Evolutionary conservation across 2,888 invertebrate species (phyloP).

Genomic region (Protophormia terraenovae): DNA sequence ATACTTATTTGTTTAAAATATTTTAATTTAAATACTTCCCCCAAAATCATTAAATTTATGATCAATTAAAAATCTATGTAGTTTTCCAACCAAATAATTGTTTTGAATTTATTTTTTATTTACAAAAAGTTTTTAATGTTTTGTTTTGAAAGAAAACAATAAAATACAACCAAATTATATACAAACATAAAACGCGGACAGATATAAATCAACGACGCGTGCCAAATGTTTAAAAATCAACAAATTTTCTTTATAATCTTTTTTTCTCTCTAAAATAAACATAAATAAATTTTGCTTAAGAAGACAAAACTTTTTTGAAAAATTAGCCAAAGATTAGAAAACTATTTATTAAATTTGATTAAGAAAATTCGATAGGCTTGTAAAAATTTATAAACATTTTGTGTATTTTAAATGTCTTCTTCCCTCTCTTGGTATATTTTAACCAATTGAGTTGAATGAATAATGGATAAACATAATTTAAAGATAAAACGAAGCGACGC

Average conservation of each 20-base stretch:
- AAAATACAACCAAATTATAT: neutral
- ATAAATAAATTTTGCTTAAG: slow-evolving; percentile 38
- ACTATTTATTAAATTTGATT: slow-evolving; percentile 40
- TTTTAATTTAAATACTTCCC: neutral
- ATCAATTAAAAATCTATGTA: neutral
- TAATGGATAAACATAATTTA: slow-evolving; percentile 42
- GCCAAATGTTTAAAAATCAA: slow-evolving; percentile 50
- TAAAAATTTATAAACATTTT: neutral
- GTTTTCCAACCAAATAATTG: slow-evolving; percentile 9
- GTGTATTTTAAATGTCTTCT: neutral
- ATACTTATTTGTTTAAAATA: neutral
- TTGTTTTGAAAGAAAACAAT: slow-evolving; percentile 23
- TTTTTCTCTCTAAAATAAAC: slow-evolving; percentile 1
- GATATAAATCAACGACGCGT: slow-evolving; percentile 63
- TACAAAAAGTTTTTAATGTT: slow-evolving; percentile 4
- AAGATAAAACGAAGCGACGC: slow-evolving; percentile 19
- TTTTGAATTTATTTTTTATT: neutral
- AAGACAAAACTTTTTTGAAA: slow-evolving; percentile 39
- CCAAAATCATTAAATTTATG: neutral
- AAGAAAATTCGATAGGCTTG: slow-evolving; percentile 25
- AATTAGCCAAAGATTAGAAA: slow-evolving; percentile 53
- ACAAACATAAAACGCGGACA: slow-evolving; percentile 20
- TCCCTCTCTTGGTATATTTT: neutral
- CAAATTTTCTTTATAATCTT: slow-evolving; percentile 8
- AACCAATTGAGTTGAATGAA: slow-evolving; percentile 13